Conservation (phyloP, 2,888 invertebrate genomes). For the Drosophila kuntzei region DNA sequence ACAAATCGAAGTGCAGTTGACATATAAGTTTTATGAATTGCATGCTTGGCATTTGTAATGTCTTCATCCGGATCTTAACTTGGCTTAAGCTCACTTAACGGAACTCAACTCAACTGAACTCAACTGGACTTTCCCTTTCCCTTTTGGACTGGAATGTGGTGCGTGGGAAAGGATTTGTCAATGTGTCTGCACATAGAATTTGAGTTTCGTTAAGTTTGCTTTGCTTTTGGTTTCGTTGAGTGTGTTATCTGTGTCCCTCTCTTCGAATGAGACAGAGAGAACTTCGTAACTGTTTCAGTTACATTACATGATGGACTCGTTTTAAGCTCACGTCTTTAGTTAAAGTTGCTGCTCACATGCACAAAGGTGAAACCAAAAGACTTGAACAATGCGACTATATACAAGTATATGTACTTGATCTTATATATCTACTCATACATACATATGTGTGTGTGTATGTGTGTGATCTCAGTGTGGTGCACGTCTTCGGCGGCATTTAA, state of each 20-base stretch:
- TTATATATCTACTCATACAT: neutral
- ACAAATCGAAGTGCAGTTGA: conserved; percentile 71
- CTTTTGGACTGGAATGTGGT: conserved; percentile 17
- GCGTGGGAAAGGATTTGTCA: conserved; percentile 40
- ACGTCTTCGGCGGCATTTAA: conserved; percentile 67
- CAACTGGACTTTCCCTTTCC: conserved; percentile 49
- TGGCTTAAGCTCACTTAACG: conserved; percentile 7
- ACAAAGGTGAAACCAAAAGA: conserved; percentile 61
- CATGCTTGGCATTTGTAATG: conserved; percentile 71
- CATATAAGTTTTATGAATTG: conserved; percentile 52
- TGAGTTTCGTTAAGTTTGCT: conserved; percentile 30
- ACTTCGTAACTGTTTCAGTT: conserved; percentile 56
- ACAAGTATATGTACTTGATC: conserved; percentile 35
- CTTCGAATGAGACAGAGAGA: conserved; percentile 3
- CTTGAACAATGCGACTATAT: conserved; percentile 55
- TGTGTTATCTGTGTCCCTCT: neutral
- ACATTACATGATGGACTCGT: conserved; percentile 67
- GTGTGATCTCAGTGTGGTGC: conserved; percentile 58
- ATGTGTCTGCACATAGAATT: conserved; percentile 46
- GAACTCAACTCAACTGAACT: conserved; percentile 18
- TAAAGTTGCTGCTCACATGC: conserved; percentile 18
- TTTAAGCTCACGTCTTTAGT: conserved; percentile 42
- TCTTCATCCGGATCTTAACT: conserved; percentile 37
- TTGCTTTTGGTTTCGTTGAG: conserved; percentile 1
- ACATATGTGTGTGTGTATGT: conserved; percentile 12